Evolutionary conservation across 1,140 invertebrate species (phyloP), one percentile per base, ranked within the genome.

Genomic region (Hesperophylax magnus): DNA sequence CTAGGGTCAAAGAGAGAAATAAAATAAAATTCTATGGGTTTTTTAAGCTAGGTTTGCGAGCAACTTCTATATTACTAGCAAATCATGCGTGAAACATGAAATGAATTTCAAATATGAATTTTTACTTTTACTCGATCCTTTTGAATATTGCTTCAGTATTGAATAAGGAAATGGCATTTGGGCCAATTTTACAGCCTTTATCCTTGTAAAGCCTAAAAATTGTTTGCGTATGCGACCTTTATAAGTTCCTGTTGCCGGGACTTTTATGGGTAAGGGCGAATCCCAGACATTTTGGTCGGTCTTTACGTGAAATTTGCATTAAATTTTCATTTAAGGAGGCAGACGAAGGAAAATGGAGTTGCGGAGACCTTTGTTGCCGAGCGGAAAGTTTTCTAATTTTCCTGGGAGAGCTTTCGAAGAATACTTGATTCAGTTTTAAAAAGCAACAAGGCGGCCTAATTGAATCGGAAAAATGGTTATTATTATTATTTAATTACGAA

Each of bases 221-320:
- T 39, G 63, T 67, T 27, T 34, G 22, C 63, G 27, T 67, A 67
- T 67, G 22, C 22, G 63, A 15, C 22, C 27, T 67, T 67, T 67
- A 31, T 18, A 72, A 72, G 39, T 53, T 58, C 56, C 14, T 22
- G 7, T 63, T 34, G 27, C 20, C 27, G 11, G 15, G 47, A 77
- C 31, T 39, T 77, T 47, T 31, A 77, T 39, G 3, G 17, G 17
- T 17, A 69, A 22, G 39, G 71, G 52, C n/a, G 67, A 82, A 82
- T 75, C 65, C 18, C 78, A 61, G 22, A 24, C 52, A n/a, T 72
- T 24, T 47, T n/a, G 56, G 56, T 69, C 60, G 77, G 27, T 47
- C 53, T 74, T 74, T 78, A 20, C 76, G 76, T 78, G 77, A 82
- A 81, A 82, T 82, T 82, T 74, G 27, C 81, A 82, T 82, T 72